A percentile compares a stretch with the other conserved stretches of the same genome.
phyloP scores from a whole-genome alignment of 2,888 invertebrate species.

The Stenodera caucasica region DNA sequence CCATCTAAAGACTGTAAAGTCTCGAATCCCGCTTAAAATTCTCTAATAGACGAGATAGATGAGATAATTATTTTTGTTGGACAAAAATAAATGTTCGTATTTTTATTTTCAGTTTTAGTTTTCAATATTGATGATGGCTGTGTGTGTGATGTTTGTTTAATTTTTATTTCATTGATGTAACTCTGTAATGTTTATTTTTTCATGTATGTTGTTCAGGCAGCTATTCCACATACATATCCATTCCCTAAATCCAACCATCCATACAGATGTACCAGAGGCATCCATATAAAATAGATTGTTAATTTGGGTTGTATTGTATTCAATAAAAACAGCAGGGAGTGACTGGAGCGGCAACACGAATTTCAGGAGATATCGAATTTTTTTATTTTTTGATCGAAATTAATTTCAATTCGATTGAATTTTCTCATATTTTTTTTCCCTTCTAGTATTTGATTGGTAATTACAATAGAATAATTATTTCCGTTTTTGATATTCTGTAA shows the following conservation, averaged over 20 bases:
- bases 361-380: not conserved
- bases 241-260: too few species aligned
- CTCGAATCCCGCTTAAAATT: too few species aligned
- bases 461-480: too few species aligned
- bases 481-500: too few species aligned
- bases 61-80: constrained; percentile 26
- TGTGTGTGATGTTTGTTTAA: constrained; percentile 10
- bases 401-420: too few species aligned
- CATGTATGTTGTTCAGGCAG: not conserved
- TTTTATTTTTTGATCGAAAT: not conserved
- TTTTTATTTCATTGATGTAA: constrained; percentile 14
- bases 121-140: not conserved
- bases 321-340: not conserved
- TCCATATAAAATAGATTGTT: constrained; percentile 6
- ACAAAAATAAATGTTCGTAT: constrained; percentile 12
- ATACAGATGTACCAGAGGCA: not conserved
- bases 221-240: not conserved
- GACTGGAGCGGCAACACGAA: not conserved
- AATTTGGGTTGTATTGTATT: constrained; percentile 6
- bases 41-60: too few species aligned
- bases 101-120: constrained; percentile 8
- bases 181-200: constrained; percentile 6
- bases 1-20: too few species aligned
- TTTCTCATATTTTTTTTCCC: too few species aligned
- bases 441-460: too few species aligned